A percentile compares a stretch with the other conserved stretches of the same genome.
Evolutionary conservation across 2,113 vertebrate species (phyloP).

Genomic region (Theristicus caerulescens): DNA sequence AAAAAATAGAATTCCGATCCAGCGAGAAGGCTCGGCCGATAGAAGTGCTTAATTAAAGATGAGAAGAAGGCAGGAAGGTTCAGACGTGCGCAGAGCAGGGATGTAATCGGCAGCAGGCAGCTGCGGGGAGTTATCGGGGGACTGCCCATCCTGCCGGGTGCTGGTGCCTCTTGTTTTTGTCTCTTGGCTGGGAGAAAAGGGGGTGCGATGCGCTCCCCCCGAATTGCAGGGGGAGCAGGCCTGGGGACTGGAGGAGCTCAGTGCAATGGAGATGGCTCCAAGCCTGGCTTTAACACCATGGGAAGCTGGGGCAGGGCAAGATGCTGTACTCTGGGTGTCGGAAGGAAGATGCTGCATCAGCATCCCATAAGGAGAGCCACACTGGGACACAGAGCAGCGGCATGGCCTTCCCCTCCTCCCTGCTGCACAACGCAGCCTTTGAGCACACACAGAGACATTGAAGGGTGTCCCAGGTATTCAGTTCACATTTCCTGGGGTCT

Average conservation of each 20-base stretch:
- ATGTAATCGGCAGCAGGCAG: neutral
- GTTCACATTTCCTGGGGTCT: neutral
- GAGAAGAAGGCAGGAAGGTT: constrained; percentile 12
- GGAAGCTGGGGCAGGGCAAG: neutral
- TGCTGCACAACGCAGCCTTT: neutral
- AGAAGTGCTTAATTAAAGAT: constrained; percentile 53
- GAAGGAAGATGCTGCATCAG: neutral
- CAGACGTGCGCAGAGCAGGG: neutral
- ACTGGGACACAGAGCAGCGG: fast-evolving
- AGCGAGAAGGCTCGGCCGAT: neutral
- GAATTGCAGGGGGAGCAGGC: fast-evolving
- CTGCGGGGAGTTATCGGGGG: neutral
- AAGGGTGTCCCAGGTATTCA: neutral
- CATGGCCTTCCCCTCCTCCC: neutral
- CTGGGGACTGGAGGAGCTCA: neutral
- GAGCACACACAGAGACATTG: neutral
- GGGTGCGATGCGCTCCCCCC: fast-evolving
- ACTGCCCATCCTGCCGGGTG: neutral
- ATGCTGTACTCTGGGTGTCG: fast-evolving
- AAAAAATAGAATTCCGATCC: neutral
- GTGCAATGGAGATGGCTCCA: neutral
- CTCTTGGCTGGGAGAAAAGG: neutral
- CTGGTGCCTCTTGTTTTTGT: neutral
- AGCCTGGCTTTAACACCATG: fast-evolving
- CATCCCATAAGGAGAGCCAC: neutral